phyloP scores from a whole-genome alignment of 2,113 vertebrate species.

The Archilochus colubris region DNA sequence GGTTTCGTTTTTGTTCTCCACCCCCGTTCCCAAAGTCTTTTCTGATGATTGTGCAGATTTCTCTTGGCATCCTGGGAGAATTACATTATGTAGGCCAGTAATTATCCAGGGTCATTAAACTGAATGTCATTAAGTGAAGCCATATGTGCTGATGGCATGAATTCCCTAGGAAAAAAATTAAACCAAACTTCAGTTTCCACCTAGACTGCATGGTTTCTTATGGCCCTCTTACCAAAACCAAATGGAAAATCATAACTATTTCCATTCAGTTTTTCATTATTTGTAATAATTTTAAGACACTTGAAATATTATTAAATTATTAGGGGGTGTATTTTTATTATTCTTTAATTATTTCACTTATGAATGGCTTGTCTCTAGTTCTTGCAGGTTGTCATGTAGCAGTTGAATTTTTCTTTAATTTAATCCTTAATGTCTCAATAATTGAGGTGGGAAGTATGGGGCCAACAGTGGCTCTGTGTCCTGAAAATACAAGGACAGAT shows the following conservation, averaged over 20 bases:
- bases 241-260: not conserved
- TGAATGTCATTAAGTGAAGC: slow-evolving; percentile 63
- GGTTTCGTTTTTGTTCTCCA: slow-evolving; percentile 57
- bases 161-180: not conserved
- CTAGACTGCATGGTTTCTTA: not conserved
- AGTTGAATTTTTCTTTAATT: not conserved
- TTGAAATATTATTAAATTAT: not conserved
- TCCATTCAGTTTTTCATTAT: not conserved
- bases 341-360: not conserved
- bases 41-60: slow-evolving; percentile 66
- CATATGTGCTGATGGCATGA: slow-evolving; percentile 38
- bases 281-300: not conserved
- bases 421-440: not conserved
- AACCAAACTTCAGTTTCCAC: slow-evolving; percentile 2
- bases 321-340: not conserved
- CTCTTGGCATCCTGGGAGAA: slow-evolving; percentile 44
- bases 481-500: not conserved
- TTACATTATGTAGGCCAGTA: slow-evolving; percentile 63
- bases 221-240: not conserved
- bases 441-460: not conserved
- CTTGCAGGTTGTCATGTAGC: not conserved
- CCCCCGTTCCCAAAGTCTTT: slow-evolving; percentile 49
- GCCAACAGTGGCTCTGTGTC: not conserved
- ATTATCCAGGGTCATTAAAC: slow-evolving; percentile 67
- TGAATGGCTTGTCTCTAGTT: not conserved